Evolutionary conservation across 2,113 vertebrate species (phyloP), one percentile per base, ranked within the genome.

Genomic region (Muntiacus reevesi): DNA sequence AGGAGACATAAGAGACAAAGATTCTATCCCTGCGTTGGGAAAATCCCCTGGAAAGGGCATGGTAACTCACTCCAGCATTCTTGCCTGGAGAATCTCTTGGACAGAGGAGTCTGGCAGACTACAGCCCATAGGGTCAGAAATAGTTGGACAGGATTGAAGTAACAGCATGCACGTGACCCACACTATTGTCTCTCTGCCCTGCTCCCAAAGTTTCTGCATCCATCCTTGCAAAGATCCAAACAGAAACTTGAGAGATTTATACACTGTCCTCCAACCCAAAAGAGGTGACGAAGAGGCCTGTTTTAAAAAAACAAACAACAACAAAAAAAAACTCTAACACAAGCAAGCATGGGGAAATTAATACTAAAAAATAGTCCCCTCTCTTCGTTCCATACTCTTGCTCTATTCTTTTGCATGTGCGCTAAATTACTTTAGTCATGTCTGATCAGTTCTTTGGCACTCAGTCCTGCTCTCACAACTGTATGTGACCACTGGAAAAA

Each of bases 121-220:
- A 25, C 21, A 74, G 36, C 11, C 19, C 36, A 74, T 25, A 40
- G 10, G 19, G 21, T 74, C n/a, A 40, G 67, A 74, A 74, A 74
- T 25, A 40, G 10, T 74, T 74, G 67, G 67, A 74, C 21, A 40
- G 21, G 10, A 74, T 5, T 23, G 67, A 40, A 74, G n/a, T 40
- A 25, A 13, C 5, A 74, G 36, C 0, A 0, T 5, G 5, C n/a
- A 74, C 2, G 0, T 74, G 67, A 74, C 36, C 36, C 36, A 3
- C 16, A 9, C 12, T 84, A 9, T 1, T 85, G 55, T 62, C 21
- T 62, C 33, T 23, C 23, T 0, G 0, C 15, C 55, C 33, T 43
- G 7, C 4, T 64, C 16, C 3, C 2, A 12, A 84, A 55, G 27
- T 17, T 1, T 57, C 54, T 30, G 7, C 3, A 36, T 74, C n/a